Conservation (phyloP, 2,888 invertebrate genomes). For the Hypercompe scribonia region DNA sequence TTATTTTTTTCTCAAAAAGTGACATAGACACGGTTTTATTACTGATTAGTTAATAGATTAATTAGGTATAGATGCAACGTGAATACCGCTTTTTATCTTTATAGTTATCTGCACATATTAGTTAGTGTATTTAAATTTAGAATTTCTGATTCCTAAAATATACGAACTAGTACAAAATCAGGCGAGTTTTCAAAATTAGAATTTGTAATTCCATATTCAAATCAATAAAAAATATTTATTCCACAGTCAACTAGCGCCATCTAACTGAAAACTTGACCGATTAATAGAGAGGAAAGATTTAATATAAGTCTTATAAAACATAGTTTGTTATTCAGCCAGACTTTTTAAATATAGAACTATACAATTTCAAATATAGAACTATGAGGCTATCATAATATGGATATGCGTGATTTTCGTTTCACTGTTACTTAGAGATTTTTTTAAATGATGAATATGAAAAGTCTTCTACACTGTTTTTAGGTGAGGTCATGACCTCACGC, state of each 20-base stretch:
- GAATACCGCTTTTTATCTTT: neutral
- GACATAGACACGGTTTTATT: neutral
- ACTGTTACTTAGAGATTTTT: neutral
- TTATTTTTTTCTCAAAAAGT: neutral
- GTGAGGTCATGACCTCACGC: conserved; percentile 8
- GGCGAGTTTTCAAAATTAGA: neutral
- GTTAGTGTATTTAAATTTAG: neutral
- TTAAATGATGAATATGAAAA: neutral
- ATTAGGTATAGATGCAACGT: neutral
- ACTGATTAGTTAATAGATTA: neutral
- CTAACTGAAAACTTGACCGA: neutral
- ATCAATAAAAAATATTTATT: neutral
- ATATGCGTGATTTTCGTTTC: neutral
- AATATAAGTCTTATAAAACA: neutral
- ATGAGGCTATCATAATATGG: neutral
- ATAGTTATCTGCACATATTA: neutral
- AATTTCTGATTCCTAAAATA: neutral
- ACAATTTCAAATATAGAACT: neutral
- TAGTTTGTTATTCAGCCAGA: neutral
- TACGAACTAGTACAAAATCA: no score
- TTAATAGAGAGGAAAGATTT: neutral
- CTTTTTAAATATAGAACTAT: neutral
- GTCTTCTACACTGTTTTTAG: neutral
- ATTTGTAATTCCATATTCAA: neutral
- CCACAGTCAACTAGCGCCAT: neutral